These are phyloP conservation scores for Plectrocnemia conspersa DNA, from an alignment of 1,140 invertebrate genomes.

Conservation along the genomic window DNA sequence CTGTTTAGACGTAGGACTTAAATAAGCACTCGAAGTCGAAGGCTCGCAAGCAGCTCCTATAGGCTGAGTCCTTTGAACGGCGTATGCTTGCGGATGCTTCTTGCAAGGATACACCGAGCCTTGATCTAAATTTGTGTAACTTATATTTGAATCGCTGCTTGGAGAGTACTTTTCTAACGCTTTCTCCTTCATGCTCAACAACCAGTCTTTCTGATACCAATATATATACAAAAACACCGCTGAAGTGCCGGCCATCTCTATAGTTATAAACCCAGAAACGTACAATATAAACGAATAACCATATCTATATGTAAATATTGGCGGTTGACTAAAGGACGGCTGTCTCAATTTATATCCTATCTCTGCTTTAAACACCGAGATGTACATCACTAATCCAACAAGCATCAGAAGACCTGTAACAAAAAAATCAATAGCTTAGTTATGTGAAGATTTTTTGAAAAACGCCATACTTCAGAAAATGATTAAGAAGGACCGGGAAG, in stretches of 20 bases:
- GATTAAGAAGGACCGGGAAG: conserved; percentile 6
- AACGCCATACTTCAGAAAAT: not conserved
- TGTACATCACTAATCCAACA: conserved; percentile 85
- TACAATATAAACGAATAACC: conserved; percentile 84
- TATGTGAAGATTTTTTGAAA: not conserved
- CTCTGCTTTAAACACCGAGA: conserved; percentile 87
- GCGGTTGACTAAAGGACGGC: conserved; percentile 68
- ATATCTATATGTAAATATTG: conserved; percentile 79
- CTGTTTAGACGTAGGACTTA: conserved; percentile 46
- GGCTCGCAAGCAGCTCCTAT: conserved; percentile 46
- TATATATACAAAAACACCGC: conserved; percentile 82
- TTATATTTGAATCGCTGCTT: conserved; percentile 36
- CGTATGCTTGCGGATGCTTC: conserved; percentile 44
- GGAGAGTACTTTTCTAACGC: conserved; percentile 34
- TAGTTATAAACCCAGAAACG: conserved; percentile 75
- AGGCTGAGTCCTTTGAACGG: conserved; percentile 40
- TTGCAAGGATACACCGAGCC: conserved; percentile 40
- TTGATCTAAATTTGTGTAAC: conserved; percentile 39
- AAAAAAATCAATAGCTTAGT: conserved; percentile 10
- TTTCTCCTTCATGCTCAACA: conserved; percentile 47
- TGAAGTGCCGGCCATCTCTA: conserved; percentile 77
- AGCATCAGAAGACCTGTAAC: conserved; percentile 79
- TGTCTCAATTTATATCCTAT: conserved; percentile 79
- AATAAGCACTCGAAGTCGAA: conserved; percentile 41
- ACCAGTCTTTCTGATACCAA: conserved; percentile 53